Evolutionary conservation across 2,888 invertebrate genomes (phyloP).

Genomic region (Disparrhopalites patrizii): DNA sequence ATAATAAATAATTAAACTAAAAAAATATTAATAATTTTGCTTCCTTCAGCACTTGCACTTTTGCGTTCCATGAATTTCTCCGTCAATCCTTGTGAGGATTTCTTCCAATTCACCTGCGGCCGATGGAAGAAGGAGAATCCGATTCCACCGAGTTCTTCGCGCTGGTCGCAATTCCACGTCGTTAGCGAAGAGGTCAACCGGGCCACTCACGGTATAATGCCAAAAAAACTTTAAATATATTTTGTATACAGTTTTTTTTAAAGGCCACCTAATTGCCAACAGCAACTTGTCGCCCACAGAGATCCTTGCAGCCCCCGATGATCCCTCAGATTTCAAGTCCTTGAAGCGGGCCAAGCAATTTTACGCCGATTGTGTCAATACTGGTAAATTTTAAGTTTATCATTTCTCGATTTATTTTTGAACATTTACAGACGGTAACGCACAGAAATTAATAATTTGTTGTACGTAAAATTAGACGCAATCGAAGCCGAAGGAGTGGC

Average conservation of each 20-base stretch:
- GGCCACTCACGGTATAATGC: constrained; percentile 34
- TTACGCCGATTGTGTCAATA: constrained; percentile 35
- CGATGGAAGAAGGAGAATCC: constrained; percentile 39
- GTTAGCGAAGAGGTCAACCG: constrained; percentile 37
- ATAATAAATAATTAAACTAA: too few relatives aligned
- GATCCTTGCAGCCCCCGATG: constrained; percentile 34
- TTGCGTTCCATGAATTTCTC: constrained; percentile 38
- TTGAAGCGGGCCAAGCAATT: constrained; percentile 43
- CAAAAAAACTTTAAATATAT: too few relatives aligned
- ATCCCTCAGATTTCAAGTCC: constrained; percentile 34
- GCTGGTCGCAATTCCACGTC: constrained; percentile 39
- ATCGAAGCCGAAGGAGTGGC: too few relatives aligned
- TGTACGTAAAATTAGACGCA: background rate
- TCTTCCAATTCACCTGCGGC: constrained; percentile 41
- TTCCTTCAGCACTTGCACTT: constrained; percentile 36
- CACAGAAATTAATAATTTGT: too few relatives aligned
- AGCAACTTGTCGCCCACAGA: constrained; percentile 14
- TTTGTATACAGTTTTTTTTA: too few relatives aligned
- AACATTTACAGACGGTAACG: too few relatives aligned
- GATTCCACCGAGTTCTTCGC: constrained; percentile 31
- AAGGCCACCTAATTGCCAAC: too few relatives aligned
- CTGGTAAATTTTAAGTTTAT: constrained; percentile 15
- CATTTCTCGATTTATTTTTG: too few relatives aligned
- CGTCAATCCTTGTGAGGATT: constrained; percentile 43
- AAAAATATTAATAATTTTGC: too few relatives aligned